These are phyloP conservation scores for Ochropacha duplaris DNA, from an alignment of 2,888 invertebrate species.

Conservation along the genomic window DNA sequence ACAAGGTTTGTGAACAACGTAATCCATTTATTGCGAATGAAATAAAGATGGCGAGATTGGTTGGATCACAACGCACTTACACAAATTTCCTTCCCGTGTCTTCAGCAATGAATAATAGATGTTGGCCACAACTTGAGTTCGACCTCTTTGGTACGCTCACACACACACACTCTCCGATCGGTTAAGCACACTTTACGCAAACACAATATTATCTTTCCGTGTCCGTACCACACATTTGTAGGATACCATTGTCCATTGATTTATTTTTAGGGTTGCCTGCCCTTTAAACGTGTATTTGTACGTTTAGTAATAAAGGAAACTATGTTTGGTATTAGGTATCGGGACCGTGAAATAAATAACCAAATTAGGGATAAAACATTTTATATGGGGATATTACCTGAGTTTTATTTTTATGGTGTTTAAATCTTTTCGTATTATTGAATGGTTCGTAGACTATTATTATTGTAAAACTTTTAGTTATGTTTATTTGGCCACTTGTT, in stretches of 20 bases:
- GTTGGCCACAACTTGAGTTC: constrained; percentile 52
- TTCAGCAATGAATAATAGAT: constrained; percentile 79
- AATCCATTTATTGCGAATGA: constrained; percentile 78
- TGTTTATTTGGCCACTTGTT: no score
- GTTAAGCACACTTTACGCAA: constrained; percentile 27
- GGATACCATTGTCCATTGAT: constrained; percentile 25
- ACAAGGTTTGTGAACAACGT: constrained; percentile 67
- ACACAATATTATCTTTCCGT: constrained; percentile 29
- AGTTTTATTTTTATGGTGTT: neutral
- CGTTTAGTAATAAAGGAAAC: constrained; percentile 15
- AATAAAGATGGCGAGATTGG: constrained; percentile 78
- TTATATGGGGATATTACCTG: constrained; percentile 1
- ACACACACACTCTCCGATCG: constrained; percentile 24
- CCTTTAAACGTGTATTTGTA: constrained; percentile 20
- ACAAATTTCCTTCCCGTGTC: constrained; percentile 79
- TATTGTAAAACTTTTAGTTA: no score
- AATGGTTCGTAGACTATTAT: no score
- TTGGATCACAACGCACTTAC: constrained; percentile 79
- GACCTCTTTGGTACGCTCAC: constrained; percentile 43
- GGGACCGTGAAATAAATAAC: constrained; percentile 21
- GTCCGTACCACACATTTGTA: constrained; percentile 19
- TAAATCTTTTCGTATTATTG: neutral
- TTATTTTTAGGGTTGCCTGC: constrained; percentile 25
- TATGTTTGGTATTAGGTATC: constrained; percentile 17
- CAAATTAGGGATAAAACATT: constrained; percentile 12